A percentile compares a stretch with the other conserved stretches of the same genome.
These are phyloP conservation scores for Charaxes varanes DNA, from an alignment of 1,140 invertebrate species.

Conservation along the genomic window DNA sequence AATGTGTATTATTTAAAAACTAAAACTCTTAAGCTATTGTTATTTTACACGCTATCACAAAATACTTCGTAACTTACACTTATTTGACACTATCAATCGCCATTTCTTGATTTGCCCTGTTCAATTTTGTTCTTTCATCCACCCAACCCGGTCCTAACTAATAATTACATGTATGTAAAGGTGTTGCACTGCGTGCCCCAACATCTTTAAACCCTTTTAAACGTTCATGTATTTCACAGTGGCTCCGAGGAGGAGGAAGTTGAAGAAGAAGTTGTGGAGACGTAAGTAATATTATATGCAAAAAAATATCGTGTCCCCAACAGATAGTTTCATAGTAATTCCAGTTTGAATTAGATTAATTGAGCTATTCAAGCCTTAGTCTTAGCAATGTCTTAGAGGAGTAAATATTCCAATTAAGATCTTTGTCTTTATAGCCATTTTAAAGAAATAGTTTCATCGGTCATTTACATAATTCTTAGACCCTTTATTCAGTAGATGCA, in stretches of 20 bases:
- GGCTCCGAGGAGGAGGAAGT: constrained; percentile 81
- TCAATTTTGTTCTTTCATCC: neutral
- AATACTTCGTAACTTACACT: neutral
- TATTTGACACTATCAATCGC: neutral
- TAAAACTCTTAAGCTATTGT: no score
- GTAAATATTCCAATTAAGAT: constrained; percentile 26
- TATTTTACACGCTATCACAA: constrained; percentile 1
- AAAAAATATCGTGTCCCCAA: constrained; percentile 13
- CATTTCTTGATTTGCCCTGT: neutral
- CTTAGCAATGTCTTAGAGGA: constrained; percentile 37
- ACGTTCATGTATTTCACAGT: constrained; percentile 48
- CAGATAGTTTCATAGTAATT: constrained; percentile 36
- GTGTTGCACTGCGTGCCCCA: constrained; percentile 1
- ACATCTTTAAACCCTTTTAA: constrained; percentile 2
- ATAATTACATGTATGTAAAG: constrained; percentile 1
- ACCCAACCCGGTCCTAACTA: neutral
- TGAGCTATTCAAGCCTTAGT: constrained; percentile 54
- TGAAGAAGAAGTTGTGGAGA: constrained; percentile 80
- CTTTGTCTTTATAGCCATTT: no score
- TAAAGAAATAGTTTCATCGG: constrained; percentile 4
- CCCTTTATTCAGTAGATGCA: constrained; percentile 48
- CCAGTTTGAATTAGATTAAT: constrained; percentile 51
- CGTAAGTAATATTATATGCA: constrained; percentile 76
- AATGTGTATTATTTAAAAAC: no score
- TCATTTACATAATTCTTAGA: constrained; percentile 14